These are phyloP conservation scores for Acanthosepion pharaonis DNA, from an alignment of 2,888 invertebrate genomes.

Conservation along the genomic window DNA sequence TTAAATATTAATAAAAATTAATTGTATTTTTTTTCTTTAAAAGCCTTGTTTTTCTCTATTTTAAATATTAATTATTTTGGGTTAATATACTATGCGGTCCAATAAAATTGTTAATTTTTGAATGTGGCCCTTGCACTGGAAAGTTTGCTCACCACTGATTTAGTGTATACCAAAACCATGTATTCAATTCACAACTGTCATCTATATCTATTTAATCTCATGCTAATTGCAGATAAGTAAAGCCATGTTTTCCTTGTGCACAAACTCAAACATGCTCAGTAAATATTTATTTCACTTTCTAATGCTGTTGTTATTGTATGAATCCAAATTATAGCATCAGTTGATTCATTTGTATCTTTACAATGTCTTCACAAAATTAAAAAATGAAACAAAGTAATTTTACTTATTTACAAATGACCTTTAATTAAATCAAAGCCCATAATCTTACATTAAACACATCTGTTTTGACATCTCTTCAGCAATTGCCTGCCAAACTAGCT, in stretches of 20 bases:
- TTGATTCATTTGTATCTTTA: background rate
- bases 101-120: too few species aligned
- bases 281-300: background rate
- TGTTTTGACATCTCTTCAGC: background rate
- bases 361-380: background rate
- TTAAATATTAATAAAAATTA: too few species aligned
- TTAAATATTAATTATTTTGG: too few species aligned
- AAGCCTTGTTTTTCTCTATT: too few species aligned
- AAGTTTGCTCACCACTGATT: too few species aligned
- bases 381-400: background rate
- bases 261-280: background rate
- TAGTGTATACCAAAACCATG: too few species aligned
- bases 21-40: too few species aligned
- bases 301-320: background rate
- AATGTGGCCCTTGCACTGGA: too few species aligned
- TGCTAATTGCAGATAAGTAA: background rate
- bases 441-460: too few species aligned
- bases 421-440: background rate
- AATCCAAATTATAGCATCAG: background rate
- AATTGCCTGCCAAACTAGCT: background rate
- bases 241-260: background rate
- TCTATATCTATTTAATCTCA: too few species aligned
- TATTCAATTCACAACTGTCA: too few species aligned
- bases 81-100: too few species aligned
- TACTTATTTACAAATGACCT: background rate